Percentiles rank a stretch among this genome's conserved stretches.
phyloP scores from a whole-genome alignment of 2,888 invertebrate species.

The Drosophila hawaiiensis region DNA sequence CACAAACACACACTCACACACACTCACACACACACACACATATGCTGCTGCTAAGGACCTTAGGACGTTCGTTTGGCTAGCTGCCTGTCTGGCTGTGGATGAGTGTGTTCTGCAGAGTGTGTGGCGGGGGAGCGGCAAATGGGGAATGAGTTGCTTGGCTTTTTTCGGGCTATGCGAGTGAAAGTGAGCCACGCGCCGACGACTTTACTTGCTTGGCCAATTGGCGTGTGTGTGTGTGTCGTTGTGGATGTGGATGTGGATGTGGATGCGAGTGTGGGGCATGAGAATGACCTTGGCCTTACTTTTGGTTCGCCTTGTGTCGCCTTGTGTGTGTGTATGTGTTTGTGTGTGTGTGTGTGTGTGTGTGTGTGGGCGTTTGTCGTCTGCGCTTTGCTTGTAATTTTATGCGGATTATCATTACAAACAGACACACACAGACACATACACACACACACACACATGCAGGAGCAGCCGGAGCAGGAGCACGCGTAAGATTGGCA shows the following conservation, averaged over 20 bases:
- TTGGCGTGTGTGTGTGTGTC: constrained; percentile 51
- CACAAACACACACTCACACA: constrained; percentile 20
- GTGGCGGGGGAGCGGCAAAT: background rate
- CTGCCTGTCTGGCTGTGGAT: constrained; percentile 41
- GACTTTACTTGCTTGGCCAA: constrained; percentile 72
- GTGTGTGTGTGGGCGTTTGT: constrained; percentile 44
- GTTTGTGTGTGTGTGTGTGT: constrained; percentile 26
- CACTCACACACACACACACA: constrained; percentile 31
- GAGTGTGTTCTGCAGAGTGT: constrained; percentile 8
- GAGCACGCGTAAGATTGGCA: constrained; percentile 66
- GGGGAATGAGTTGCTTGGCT: constrained; percentile 24
- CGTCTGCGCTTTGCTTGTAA: constrained; percentile 79
- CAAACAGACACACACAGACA: constrained; percentile 54
- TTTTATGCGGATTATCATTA: constrained; percentile 83
- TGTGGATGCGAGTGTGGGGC: constrained; percentile 45
- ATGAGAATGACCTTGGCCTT: constrained; percentile 77
- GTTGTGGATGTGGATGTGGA: constrained; percentile 9
- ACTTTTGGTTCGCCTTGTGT: constrained; percentile 59
- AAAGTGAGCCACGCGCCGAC: constrained; percentile 72
- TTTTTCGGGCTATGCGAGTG: constrained; percentile 58
- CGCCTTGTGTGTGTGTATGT: constrained; percentile 21
- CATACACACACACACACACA: constrained; percentile 19
- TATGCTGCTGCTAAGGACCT: constrained; percentile 51
- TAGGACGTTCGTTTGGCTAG: constrained; percentile 53
- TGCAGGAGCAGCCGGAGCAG: constrained; percentile 19